Evolutionary conservation across 2,113 vertebrate species (phyloP).

Genomic region (Melanostigma gelatinosum): DNA sequence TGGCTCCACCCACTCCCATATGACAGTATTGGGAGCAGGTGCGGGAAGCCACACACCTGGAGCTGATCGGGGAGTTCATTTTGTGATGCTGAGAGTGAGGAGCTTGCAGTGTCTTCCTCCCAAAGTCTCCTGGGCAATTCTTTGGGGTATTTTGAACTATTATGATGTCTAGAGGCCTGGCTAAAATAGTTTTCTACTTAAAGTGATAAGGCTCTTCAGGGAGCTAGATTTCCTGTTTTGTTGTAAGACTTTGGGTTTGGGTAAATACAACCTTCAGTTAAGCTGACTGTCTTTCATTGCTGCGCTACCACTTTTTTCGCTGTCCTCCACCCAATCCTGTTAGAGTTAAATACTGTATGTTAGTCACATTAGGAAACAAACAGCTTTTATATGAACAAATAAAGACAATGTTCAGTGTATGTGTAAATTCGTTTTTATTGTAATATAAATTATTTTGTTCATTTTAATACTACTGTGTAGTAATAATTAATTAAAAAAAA

Average conservation of each 20-base stretch:
- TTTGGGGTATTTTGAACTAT: background rate
- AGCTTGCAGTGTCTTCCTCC: background rate
- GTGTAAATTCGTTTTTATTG: slow-evolving; percentile 34
- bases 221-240: background rate
- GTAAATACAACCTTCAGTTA: background rate
- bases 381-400: slow-evolving; percentile 4
- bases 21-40: too few species aligned
- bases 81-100: background rate
- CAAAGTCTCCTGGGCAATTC: background rate
- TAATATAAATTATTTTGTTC: slow-evolving; percentile 9
- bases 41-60: background rate
- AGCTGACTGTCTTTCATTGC: background rate
- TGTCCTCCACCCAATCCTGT: background rate
- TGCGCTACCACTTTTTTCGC: background rate
- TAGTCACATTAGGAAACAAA: background rate
- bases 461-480: slow-evolving; percentile 31
- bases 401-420: background rate
- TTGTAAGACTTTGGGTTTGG: background rate
- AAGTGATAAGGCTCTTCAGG: background rate
- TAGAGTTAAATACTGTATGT: background rate
- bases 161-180: background rate
- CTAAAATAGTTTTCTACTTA: background rate
- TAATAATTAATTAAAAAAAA: slow-evolving; percentile 21
- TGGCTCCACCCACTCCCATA: too few species aligned
- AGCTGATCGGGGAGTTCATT: background rate